Conservation (phyloP, 2,113 vertebrate species). For the Rhynchomys soricoides region DNA sequence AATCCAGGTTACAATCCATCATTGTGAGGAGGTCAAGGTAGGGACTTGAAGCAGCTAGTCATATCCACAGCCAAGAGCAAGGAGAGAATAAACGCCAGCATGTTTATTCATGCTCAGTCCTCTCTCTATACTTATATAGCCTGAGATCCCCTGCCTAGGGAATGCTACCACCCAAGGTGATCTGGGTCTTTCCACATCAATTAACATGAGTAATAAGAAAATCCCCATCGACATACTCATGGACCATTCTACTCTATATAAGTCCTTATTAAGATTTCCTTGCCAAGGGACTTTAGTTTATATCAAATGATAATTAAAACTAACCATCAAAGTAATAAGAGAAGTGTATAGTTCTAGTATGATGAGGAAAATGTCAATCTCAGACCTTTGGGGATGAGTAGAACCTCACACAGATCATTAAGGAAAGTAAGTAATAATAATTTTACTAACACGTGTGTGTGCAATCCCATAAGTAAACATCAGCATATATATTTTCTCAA, state of each 20-base stretch:
- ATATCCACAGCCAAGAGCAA: neutral
- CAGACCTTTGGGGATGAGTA: neutral
- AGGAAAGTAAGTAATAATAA: neutral
- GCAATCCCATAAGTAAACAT: neutral
- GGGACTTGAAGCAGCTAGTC: neutral
- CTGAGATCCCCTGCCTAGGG: neutral
- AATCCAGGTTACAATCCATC: neutral
- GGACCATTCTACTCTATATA: neutral
- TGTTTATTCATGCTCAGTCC: neutral
- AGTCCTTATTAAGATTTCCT: neutral
- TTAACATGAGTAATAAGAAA: neutral
- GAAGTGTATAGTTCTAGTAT: neutral
- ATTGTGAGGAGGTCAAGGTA: neutral
- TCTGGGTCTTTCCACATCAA: neutral
- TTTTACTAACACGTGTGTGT: neutral
- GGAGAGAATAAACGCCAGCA: neutral
- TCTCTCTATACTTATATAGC: neutral
- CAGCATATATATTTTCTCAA: neutral
- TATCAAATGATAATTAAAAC: neutral
- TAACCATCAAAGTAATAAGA: neutral
- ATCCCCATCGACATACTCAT: no score
- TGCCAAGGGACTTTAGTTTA: neutral
- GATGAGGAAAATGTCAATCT: neutral
- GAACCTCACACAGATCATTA: neutral
- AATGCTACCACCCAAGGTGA: neutral